Conservation (phyloP, 2,113 vertebrate genomes). For the Neodontobutis hainanensis region DNA sequence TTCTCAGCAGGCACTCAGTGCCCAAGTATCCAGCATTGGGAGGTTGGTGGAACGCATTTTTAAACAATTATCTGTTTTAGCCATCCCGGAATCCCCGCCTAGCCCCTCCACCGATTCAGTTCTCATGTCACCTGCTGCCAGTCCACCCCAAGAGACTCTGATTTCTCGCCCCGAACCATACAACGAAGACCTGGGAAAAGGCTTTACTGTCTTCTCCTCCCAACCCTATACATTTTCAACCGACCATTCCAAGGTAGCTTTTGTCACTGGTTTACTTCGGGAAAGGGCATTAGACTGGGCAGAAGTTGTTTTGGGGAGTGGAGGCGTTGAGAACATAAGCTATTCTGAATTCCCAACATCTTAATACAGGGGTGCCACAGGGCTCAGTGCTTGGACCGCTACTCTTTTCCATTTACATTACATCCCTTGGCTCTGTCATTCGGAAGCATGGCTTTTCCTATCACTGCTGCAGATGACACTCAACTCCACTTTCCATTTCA, state of each 20-base stretch:
- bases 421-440: too few relatives aligned
- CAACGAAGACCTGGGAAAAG: background rate
- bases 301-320: background rate
- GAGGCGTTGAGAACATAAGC: background rate
- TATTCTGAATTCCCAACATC: background rate
- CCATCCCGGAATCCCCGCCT: background rate
- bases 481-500: too few relatives aligned
- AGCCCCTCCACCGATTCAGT: background rate
- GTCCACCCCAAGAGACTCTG: background rate
- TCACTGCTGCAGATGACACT: too few relatives aligned
- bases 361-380: too few relatives aligned
- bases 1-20: background rate
- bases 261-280: background rate
- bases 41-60: background rate
- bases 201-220: background rate
- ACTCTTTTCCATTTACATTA: too few relatives aligned
- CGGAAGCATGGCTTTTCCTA: too few relatives aligned
- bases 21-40: background rate
- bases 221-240: background rate
- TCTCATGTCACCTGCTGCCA: background rate
- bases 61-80: background rate
- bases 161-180: background rate
- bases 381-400: too few relatives aligned
- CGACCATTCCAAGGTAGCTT: background rate
- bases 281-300: background rate